Evolutionary conservation across 2,888 invertebrate genomes (phyloP), one percentile per base, ranked within the genome.

Genomic region (Subacronicta megacephala): DNA sequence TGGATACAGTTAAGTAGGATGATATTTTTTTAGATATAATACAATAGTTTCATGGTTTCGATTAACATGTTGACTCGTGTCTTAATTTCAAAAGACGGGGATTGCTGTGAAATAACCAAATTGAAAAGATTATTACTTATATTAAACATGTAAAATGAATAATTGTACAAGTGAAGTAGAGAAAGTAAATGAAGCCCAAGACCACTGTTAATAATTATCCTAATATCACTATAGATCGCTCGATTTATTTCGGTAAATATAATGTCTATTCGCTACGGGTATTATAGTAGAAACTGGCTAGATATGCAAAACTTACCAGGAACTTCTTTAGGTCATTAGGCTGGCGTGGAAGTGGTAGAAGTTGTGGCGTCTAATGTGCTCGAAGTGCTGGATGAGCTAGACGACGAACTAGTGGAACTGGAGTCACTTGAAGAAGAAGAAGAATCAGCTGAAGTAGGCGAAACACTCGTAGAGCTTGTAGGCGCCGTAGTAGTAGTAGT

Each of bases 401-500:
- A 45, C 12, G 63, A 58, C 13, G 65, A 18, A 13, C 44, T 33
- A 20, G 71, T 33, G n/a, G 45, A 59, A 41, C 63, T 45, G 43
- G 56, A 23, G 2, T 23, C 18, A 12, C 35, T 15, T 23, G 58
- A 38, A 5, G 54, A 35, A 37, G 36, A 18, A 0, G 20, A 26
- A 2, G 40, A n/a, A n/a, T n/a, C 26, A 26, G 68, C 50, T 36
- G 63, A 10, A 13, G 31, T 65, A 35, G 63, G 45, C 5, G 62
- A 56, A 0, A 7, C 18, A 16, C 29, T 66, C 44, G 23, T 41
- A 16, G 51, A 54, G 10, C 52, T 62, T 17, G 70, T 26, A 5
- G 65, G n/a, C n/a, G n/a, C 38, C 9, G 52, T 41, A 0, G 67
- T 59, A 40, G 55, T 72, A 0, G 63, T 47, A 17, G 69, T 70